These are phyloP conservation scores for Oreohelix idahoensis DNA, from an alignment of 1,140 invertebrate species.

Conservation along the genomic window DNA sequence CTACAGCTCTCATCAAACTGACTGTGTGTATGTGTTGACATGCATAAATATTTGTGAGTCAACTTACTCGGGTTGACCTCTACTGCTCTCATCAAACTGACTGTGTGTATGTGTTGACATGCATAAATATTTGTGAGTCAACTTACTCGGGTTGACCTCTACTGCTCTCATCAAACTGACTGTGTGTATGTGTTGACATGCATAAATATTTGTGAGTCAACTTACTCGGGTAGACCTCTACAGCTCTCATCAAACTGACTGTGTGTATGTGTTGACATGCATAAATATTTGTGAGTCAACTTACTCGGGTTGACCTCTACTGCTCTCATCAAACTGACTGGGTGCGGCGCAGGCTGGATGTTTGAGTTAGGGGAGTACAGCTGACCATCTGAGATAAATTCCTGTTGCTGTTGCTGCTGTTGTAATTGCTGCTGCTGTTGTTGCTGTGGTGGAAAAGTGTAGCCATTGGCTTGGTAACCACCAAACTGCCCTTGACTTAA, in stretches of 20 bases:
- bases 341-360: conserved; percentile 50
- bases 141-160: conserved; percentile 62
- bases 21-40: no score
- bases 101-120: no score
- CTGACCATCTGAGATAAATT: conserved; percentile 43
- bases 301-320: conserved; percentile 64
- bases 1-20: conserved; percentile 56
- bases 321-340: conserved; percentile 57
- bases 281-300: no score
- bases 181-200: no score
- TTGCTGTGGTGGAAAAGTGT: conserved; percentile 38
- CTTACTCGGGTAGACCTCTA: conserved; percentile 63
- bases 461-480: conserved; percentile 47
- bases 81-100: conserved; percentile 57
- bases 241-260: conserved; percentile 55
- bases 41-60: no score
- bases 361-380: conserved; percentile 50
- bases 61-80: conserved; percentile 62
- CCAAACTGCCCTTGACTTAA: conserved; percentile 12
- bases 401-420: conserved; percentile 46
- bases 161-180: conserved; percentile 58
- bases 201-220: no score
- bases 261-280: no score
- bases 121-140: no score
- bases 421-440: conserved; percentile 33